Percentiles rank a stretch among this genome's conserved stretches.
phyloP scores from a whole-genome alignment of 2,888 invertebrate genomes.

The Drosophila bunnanda region DNA sequence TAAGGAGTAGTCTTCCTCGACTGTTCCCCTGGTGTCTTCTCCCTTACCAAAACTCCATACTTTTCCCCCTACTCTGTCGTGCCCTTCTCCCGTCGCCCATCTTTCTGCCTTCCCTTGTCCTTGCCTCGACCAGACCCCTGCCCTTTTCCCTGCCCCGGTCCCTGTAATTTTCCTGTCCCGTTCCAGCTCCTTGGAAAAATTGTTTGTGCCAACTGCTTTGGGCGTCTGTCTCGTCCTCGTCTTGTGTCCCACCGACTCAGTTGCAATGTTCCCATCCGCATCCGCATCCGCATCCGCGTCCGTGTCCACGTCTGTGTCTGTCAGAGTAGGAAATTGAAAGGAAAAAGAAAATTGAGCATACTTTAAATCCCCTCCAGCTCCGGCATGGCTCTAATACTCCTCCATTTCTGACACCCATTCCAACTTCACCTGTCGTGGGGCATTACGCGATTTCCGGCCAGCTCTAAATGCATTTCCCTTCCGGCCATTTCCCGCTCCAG shows the following conservation, averaged over 20 bases:
- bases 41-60: not conserved
- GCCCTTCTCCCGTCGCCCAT: not conserved
- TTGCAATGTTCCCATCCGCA: slow-evolving; percentile 6
- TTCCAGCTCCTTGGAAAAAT: slow-evolving; percentile 43
- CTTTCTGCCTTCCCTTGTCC: not conserved
- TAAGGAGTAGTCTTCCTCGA: slow-evolving; percentile 45
- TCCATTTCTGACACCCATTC: not conserved
- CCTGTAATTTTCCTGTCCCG: not conserved
- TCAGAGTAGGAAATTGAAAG: slow-evolving; percentile 66
- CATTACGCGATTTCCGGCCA: slow-evolving; percentile 65
- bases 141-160: not conserved
- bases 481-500: slow-evolving; percentile 11
- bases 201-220: slow-evolving; percentile 65
- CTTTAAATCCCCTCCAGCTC: slow-evolving; percentile 52
- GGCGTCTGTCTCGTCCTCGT: slow-evolving; percentile 29
- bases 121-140: not conserved
- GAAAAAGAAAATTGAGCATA: slow-evolving; percentile 64
- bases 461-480: slow-evolving; percentile 60
- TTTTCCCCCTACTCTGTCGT: not conserved
- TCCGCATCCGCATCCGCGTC: slow-evolving; percentile 1
- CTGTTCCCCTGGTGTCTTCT: not conserved
- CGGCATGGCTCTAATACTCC: not conserved
- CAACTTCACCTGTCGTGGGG: slow-evolving; percentile 22
- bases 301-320: slow-evolving; percentile 45
- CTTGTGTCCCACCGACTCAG: not conserved